These are phyloP conservation scores for Rattus rattus DNA, from an alignment of 2,113 vertebrate species.

Conservation along the genomic window DNA sequence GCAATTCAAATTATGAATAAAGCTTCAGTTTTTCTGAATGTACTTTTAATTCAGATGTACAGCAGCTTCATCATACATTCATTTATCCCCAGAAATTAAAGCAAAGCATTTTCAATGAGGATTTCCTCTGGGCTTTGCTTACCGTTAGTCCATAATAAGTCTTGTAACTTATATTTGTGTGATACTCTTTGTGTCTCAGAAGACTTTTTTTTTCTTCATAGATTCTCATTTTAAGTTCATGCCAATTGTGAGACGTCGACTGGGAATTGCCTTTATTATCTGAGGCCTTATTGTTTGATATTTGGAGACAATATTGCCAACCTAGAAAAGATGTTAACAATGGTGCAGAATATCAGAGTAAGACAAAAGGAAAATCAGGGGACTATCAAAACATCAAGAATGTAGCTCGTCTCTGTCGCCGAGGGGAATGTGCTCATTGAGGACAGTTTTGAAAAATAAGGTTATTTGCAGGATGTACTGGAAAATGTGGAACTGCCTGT, in stretches of 20 bases:
- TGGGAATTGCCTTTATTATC: slow-evolving; percentile 43
- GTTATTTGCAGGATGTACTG: not conserved
- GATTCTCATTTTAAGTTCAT: not conserved
- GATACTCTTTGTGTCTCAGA: slow-evolving; percentile 21
- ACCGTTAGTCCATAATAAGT: slow-evolving; percentile 42
- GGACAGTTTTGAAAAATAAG: slow-evolving; percentile 6
- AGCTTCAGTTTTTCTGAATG: slow-evolving; percentile 7
- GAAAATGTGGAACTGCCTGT: not conserved
- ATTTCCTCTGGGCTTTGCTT: slow-evolving; percentile 54
- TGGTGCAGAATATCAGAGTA: slow-evolving; percentile 10
- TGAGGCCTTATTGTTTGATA: slow-evolving; percentile 33
- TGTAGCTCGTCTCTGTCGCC: not conserved
- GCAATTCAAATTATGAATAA: slow-evolving; percentile 57
- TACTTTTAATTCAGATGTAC: slow-evolving; percentile 40
- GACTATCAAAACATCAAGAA: not conserved
- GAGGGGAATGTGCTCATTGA: not conserved
- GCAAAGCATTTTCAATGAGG: slow-evolving; percentile 18
- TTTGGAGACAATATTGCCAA: slow-evolving; percentile 26
- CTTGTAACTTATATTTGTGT: slow-evolving; percentile 34
- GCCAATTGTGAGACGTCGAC: not conserved
- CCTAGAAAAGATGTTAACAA: not conserved
- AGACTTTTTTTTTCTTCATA: not conserved
- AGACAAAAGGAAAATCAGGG: not conserved
- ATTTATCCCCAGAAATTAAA: slow-evolving; percentile 56
- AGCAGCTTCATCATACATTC: slow-evolving; percentile 10